Evolutionary conservation across 2,888 invertebrate species (phyloP), one percentile per base, ranked within the genome.

Genomic region (Odontocolon sp.): DNA sequence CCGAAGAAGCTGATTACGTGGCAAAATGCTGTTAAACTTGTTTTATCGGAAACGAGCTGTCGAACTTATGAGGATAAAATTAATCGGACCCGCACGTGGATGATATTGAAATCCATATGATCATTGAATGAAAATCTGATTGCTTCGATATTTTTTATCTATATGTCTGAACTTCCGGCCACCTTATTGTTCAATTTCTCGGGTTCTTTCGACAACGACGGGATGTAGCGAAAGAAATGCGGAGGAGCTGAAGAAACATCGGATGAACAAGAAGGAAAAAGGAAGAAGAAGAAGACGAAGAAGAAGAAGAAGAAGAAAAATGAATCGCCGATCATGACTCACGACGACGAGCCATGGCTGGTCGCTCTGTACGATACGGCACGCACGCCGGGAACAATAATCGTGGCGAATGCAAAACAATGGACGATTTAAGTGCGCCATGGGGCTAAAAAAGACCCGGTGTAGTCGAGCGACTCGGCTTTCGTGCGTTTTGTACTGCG

Each of bases 391-490:
- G 68, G 69, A 79, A 78, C 78, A 80, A 80, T 80, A 81, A 80
- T 74, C 77, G 78, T 77, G 61, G 68, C 73, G 79, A 79, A 80
- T 80, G 80, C 70, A 70, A 83, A 83, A 81, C 81, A 80, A 83
- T 83, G 78, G 79, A 63, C 79, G 75, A 77, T 74, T 79, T 61
- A 64, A 63, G 59, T 63, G 71, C 80, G 69, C 75, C 54, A 67
- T 57, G 36, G 45, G 56, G 33, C 57, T 50, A 26, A 75, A 80
- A 80, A 80, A 82, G 63, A 69, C 31, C 50, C 18, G 9, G 21
- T 33, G 38, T 26, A 28, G 26, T 50, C 38, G 33, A 28, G 68
- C 38, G 66, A 63, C 50, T 33, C 68, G 16, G 31, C 3, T 26
- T 28, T 36, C 16, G n/a, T 33, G 11, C 50, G 11, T 33, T 5